phyloP scores from a whole-genome alignment of 1,140 invertebrate species.

The Pachyrhynchus sulphureomaculatus region DNA sequence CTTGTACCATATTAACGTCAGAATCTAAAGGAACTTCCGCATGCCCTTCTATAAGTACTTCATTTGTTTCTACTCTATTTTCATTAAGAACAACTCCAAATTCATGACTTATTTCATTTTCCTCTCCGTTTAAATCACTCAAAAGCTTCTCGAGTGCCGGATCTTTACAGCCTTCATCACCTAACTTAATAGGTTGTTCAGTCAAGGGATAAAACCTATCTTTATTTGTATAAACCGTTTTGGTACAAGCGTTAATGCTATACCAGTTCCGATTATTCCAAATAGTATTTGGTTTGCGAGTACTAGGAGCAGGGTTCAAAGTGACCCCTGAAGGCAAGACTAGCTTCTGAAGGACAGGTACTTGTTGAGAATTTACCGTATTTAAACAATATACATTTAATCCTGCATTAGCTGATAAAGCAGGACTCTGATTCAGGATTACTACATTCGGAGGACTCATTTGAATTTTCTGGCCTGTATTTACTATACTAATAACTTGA shows the following conservation, averaged over 20 bases:
- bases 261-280: constrained; percentile 42
- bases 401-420: background rate
- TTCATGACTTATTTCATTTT: background rate
- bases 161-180: constrained; percentile 2
- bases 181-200: constrained; percentile 34
- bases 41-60: background rate
- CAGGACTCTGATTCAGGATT: background rate
- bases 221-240: constrained; percentile 29
- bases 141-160: constrained; percentile 2
- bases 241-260: constrained; percentile 36
- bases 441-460: constrained; percentile 12
- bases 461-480: background rate
- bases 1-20: background rate
- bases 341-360: constrained; percentile 10
- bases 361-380: constrained; percentile 3
- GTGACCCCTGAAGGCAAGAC: constrained; percentile 17
- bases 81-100: constrained; percentile 1
- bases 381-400: constrained; percentile 2
- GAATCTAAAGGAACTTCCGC: constrained; percentile 1
- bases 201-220: constrained; percentile 44
- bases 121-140: background rate
- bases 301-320: constrained; percentile 2
- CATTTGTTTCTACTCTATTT: background rate
- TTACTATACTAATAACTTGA: background rate
- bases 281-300: constrained; percentile 35